phyloP scores from a whole-genome alignment of 2,113 vertebrate species.

The Morone saxatilis region DNA sequence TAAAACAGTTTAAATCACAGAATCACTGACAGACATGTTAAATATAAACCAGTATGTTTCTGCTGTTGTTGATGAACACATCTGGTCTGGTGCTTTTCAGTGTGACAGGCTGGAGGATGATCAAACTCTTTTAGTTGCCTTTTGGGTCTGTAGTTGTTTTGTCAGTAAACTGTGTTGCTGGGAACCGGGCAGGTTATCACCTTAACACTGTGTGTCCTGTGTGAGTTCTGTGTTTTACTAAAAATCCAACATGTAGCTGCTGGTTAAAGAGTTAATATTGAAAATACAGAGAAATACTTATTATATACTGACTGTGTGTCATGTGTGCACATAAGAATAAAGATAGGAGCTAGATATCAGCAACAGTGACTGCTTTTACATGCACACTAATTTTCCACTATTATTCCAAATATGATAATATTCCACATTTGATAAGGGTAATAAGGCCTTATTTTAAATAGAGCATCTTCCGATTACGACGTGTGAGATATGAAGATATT shows the following conservation, averaged over 20 bases:
- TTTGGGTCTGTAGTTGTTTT: background rate
- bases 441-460: no score
- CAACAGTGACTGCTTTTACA: no score
- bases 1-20: background rate
- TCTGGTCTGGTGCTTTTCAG: background rate
- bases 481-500: no score
- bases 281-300: background rate
- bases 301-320: no score
- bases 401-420: no score
- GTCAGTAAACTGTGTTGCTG: background rate
- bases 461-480: no score
- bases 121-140: background rate
- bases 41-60: background rate
- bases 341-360: no score
- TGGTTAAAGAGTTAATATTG: background rate
- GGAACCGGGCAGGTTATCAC: background rate
- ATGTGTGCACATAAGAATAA: no score
- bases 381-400: no score
- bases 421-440: no score
- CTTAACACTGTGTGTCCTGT: no score
- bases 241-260: background rate
- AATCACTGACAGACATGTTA: background rate
- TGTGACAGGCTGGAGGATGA: background rate
- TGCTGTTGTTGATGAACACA: background rate
- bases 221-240: no score